Conservation (phyloP, 2,888 invertebrate species). For the Hypolimnas misippus region DNA sequence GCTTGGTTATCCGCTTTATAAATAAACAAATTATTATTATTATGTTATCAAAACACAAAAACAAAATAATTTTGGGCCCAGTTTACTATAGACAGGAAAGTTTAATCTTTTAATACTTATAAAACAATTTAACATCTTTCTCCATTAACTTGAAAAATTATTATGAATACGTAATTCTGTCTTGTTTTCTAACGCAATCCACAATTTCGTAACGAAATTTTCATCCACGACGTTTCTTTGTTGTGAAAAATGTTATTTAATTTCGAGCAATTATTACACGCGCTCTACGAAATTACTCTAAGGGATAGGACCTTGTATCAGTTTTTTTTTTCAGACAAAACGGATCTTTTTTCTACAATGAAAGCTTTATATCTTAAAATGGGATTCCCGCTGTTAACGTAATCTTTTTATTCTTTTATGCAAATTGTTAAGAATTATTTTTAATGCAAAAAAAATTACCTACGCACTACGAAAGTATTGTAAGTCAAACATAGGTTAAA, state of each 20-base stretch:
- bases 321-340: conserved; percentile 71
- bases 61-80: too few species aligned
- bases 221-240: conserved; percentile 73
- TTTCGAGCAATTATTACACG: conserved; percentile 81
- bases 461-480: not conserved
- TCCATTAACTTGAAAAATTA: conserved; percentile 69
- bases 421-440: conserved; percentile 30
- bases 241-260: conserved; percentile 82
- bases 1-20: too few species aligned
- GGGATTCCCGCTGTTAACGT: conserved; percentile 69
- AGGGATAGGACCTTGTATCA: conserved; percentile 76
- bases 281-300: conserved; percentile 81
- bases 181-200: conserved; percentile 65
- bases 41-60: too few species aligned
- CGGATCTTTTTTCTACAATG: conserved; percentile 67
- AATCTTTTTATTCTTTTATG: conserved; percentile 65
- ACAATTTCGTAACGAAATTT: conserved; percentile 67
- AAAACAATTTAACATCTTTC: conserved; percentile 2
- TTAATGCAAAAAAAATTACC: conserved; percentile 12
- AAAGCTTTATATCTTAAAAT: conserved; percentile 72
- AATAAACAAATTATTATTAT: too few species aligned
- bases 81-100: too few species aligned
- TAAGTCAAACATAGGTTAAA: not conserved
- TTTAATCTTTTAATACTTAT: not conserved
- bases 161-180: conserved; percentile 66